phyloP scores from a whole-genome alignment of 1,140 invertebrate species.

The Polypedilum vanderplanki region DNA sequence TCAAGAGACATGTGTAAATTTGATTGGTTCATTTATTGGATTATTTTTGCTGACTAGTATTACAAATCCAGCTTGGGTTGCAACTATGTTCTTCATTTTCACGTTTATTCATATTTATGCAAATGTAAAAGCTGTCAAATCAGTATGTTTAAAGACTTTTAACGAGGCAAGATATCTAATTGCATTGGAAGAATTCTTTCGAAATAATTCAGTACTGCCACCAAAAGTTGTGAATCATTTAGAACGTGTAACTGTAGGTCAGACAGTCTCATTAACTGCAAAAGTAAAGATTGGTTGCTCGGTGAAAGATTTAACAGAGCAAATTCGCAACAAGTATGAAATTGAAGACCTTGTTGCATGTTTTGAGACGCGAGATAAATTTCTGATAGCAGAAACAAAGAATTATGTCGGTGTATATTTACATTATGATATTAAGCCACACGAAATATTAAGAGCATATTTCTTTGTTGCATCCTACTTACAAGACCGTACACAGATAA shows the following conservation, averaged over 20 bases:
- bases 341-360: conserved; percentile 44
- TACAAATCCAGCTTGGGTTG: conserved; percentile 47
- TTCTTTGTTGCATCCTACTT: conserved; percentile 44
- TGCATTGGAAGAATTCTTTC: conserved; percentile 56
- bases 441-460: conserved; percentile 43
- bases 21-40: conserved; percentile 71
- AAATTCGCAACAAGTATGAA: conserved; percentile 37
- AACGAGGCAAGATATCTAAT: conserved; percentile 70
- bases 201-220: conserved; percentile 44
- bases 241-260: conserved; percentile 54
- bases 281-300: conserved; percentile 41
- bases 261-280: conserved; percentile 43
- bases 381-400: conserved; percentile 42
- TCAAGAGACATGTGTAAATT: conserved; percentile 92
- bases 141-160: conserved; percentile 64
- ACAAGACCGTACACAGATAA: conserved; percentile 42
- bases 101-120: conserved; percentile 75
- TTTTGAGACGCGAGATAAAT: conserved; percentile 45
- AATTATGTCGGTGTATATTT: conserved; percentile 41
- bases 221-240: conserved; percentile 49
- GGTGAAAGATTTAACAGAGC: conserved; percentile 38
- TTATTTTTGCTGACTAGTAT: conserved; percentile 68
- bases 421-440: conserved; percentile 40
- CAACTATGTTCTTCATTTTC: conserved; percentile 57
- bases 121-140: conserved; percentile 78